phyloP scores from a whole-genome alignment of 2,797 vertebrate species.

The Eulemur rubriventer region DNA sequence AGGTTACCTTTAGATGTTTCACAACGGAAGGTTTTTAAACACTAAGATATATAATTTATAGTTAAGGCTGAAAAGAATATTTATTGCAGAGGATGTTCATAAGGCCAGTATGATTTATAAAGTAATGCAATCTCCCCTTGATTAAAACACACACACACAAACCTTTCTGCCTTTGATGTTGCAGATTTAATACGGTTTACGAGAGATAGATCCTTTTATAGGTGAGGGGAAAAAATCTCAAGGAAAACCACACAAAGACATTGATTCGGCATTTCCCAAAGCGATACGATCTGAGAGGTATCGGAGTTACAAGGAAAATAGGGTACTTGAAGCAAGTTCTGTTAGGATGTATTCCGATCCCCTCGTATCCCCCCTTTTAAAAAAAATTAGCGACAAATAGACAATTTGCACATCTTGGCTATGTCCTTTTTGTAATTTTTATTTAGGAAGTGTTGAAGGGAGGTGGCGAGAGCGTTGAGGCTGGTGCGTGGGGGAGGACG shows the following conservation, averaged over 20 bases:
- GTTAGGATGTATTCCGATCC: constrained; percentile 76
- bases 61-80: constrained; percentile 92
- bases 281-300: constrained; percentile 69
- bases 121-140: constrained; percentile 85
- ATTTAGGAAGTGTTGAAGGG: constrained; percentile 87
- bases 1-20: constrained; percentile 84
- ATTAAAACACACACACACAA: constrained; percentile 34
- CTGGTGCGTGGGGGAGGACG: constrained; percentile 87
- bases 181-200: constrained; percentile 74
- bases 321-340: constrained; percentile 83
- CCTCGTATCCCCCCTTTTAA: background rate
- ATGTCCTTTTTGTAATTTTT: constrained; percentile 85
- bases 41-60: constrained; percentile 93
- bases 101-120: constrained; percentile 91
- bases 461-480: constrained; percentile 84
- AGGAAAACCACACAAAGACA: constrained; percentile 12
- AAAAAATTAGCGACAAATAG: constrained; percentile 85
- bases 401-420: constrained; percentile 95
- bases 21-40: constrained; percentile 89
- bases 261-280: constrained; percentile 65
- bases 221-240: constrained; percentile 10
- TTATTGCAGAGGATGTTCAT: constrained; percentile 90
- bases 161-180: constrained; percentile 76
- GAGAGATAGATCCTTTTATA: constrained; percentile 64
- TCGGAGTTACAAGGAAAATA: constrained; percentile 79